A percentile compares a stretch with the other conserved stretches of the same genome.
phyloP scores from a whole-genome alignment of 1,140 invertebrate genomes.

The Drosophila sechellia region DNA sequence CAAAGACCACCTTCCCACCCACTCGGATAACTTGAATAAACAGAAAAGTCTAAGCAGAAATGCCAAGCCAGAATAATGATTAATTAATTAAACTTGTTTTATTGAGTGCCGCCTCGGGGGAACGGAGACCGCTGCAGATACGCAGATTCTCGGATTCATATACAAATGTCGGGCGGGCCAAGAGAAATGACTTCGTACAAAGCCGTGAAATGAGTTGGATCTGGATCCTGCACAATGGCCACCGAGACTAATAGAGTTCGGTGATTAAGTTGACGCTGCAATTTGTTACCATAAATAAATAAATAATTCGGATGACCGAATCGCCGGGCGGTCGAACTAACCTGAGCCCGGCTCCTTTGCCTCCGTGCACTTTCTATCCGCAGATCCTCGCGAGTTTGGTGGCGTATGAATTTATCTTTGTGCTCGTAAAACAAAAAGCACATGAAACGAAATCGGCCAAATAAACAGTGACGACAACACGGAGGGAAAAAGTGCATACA shows the following conservation, averaged over 20 bases:
- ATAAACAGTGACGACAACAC: slow-evolving; percentile 66
- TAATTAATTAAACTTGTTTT: slow-evolving; percentile 82
- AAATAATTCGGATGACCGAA: slow-evolving; percentile 75
- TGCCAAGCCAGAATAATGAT: slow-evolving; percentile 73
- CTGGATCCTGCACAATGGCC: slow-evolving; percentile 39
- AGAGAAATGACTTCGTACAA: slow-evolving; percentile 52
- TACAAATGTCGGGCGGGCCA: slow-evolving; percentile 39
- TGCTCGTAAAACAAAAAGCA: slow-evolving; percentile 76
- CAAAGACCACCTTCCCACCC: slow-evolving; percentile 1
- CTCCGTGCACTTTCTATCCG: slow-evolving; percentile 4
- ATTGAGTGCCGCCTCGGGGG: slow-evolving; percentile 51
- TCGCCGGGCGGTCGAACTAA: slow-evolving; percentile 26
- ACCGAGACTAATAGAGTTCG: slow-evolving; percentile 73
- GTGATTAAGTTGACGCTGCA: slow-evolving; percentile 82
- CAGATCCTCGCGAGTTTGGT: slow-evolving; percentile 40
- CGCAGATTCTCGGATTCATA: slow-evolving; percentile 8
- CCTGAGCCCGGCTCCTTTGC: slow-evolving; percentile 5
- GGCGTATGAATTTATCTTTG: slow-evolving; percentile 79
- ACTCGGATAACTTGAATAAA: slow-evolving; percentile 63
- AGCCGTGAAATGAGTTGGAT: slow-evolving; percentile 63
- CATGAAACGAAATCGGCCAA: slow-evolving; percentile 72
- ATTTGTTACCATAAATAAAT: slow-evolving; percentile 83
- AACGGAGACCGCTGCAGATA: slow-evolving; percentile 6
- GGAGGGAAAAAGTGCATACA: background rate
- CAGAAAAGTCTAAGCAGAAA: slow-evolving; percentile 54